A percentile compares a stretch with the other conserved stretches of the same genome.
These are phyloP conservation scores for Nomada fabriciana DNA, from an alignment of 2,888 invertebrate genomes.

Conservation along the genomic window DNA sequence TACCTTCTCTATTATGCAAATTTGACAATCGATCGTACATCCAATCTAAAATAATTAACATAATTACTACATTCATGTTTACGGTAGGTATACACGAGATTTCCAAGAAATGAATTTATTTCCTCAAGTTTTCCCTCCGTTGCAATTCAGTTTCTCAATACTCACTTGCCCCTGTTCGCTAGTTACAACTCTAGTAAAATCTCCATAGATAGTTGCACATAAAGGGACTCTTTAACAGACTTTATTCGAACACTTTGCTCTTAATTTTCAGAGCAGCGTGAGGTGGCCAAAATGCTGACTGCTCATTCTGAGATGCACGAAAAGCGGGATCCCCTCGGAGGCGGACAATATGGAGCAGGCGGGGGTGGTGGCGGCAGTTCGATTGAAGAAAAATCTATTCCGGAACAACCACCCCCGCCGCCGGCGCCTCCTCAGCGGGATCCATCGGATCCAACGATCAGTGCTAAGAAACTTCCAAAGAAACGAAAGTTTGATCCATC, in stretches of 20 bases:
- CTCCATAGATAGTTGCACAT: too few species aligned
- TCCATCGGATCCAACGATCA: slow-evolving; percentile 82
- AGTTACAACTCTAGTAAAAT: too few species aligned
- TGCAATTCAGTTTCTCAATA: too few species aligned
- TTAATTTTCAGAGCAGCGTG: slow-evolving; percentile 79
- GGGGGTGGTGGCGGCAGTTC: slow-evolving; percentile 79
- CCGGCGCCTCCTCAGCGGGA: slow-evolving; percentile 87
- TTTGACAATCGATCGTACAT: too few species aligned
- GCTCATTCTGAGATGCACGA: slow-evolving; percentile 82
- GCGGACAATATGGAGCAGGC: slow-evolving; percentile 79
- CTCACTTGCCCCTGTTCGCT: too few species aligned
- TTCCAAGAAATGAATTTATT: neutral
- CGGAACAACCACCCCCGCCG: slow-evolving; percentile 83
- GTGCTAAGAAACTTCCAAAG: slow-evolving; percentile 93
- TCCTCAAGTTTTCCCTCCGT: too few species aligned
- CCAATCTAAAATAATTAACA: too few species aligned
- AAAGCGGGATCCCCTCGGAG: slow-evolving; percentile 80
- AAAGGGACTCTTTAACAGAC: too few species aligned
- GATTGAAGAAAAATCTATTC: slow-evolving; percentile 79
- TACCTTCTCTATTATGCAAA: too few species aligned
- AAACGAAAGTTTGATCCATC: slow-evolving; percentile 95
- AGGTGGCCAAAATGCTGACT: slow-evolving; percentile 82
- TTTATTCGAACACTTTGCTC: neutral
- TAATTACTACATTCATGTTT: too few species aligned
- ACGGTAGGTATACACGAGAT: neutral